A percentile compares a stretch with the other conserved stretches of the same genome.
phyloP scores from a whole-genome alignment of 2,888 invertebrate species.

The Drosophila differens region DNA sequence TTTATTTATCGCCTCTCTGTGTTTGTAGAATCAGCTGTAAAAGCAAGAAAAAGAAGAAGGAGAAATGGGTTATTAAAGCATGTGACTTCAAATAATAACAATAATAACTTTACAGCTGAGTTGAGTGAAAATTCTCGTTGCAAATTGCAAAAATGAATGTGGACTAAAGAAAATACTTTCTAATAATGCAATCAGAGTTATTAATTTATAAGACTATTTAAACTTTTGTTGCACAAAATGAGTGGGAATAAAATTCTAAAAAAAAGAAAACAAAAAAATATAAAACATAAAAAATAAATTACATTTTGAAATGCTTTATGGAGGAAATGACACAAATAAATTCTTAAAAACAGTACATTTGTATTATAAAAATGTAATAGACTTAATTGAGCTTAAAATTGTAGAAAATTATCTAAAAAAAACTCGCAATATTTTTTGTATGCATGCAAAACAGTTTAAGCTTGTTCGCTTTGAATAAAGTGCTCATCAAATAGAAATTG shows the following conservation, averaged over 20 bases:
- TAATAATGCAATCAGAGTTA: conserved; percentile 25
- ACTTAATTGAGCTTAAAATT: background rate
- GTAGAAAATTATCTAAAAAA: background rate
- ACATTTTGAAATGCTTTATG: background rate
- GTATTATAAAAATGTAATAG: background rate
- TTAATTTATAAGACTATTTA: background rate
- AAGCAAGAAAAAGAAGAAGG: conserved; percentile 26
- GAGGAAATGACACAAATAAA: background rate
- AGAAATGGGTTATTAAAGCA: conserved; percentile 41
- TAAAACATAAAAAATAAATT: background rate
- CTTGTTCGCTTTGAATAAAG: background rate
- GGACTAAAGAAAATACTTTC: conserved; percentile 32
- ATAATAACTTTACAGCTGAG: conserved; percentile 11
- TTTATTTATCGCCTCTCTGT: conserved; percentile 44
- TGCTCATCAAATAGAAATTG: background rate
- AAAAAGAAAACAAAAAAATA: background rate
- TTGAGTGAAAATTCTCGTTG: conserved; percentile 31
- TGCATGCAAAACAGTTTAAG: conserved; percentile 12
- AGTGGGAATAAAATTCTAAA: background rate
- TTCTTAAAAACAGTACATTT: background rate
- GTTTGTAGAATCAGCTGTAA: conserved; percentile 68
- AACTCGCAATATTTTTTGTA: background rate
- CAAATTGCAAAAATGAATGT: conserved; percentile 13
- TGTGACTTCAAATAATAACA: conserved; percentile 19
- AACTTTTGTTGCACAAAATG: background rate